Conservation (phyloP, 2,888 invertebrate genomes). For the Caenorhabditis sulstoni region DNA sequence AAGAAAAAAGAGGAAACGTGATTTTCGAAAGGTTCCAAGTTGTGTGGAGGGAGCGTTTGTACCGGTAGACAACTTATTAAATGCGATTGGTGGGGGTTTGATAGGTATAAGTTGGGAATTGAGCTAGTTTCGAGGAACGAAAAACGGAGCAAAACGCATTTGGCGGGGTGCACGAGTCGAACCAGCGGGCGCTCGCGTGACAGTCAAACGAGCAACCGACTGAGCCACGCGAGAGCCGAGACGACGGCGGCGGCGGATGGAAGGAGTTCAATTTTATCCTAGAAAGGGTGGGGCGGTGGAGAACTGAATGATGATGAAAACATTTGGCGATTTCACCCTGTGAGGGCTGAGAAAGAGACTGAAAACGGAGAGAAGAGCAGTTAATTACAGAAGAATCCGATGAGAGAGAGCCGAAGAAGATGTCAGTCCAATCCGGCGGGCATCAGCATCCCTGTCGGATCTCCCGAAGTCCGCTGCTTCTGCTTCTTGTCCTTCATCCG, state of each 20-base stretch:
- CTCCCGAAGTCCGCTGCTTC: slow-evolving; percentile 67
- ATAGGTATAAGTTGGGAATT: slow-evolving; percentile 3
- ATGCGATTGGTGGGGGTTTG: slow-evolving; percentile 14
- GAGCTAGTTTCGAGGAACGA: neutral
- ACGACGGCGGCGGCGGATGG: neutral
- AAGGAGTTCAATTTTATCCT: slow-evolving; percentile 29
- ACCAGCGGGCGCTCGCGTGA: neutral
- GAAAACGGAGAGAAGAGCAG: neutral
- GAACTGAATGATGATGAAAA: neutral
- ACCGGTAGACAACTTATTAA: slow-evolving; percentile 49
- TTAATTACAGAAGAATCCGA: neutral
- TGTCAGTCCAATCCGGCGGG: slow-evolving; percentile 20
- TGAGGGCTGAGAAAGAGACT: neutral
- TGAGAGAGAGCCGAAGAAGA: neutral
- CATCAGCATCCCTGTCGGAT: slow-evolving; percentile 58
- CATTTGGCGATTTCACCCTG: neutral
- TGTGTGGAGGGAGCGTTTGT: neutral
- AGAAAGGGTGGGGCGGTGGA: slow-evolving; percentile 8
- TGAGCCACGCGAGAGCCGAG: neutral
- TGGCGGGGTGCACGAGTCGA: neutral
- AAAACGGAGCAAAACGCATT: slow-evolving; percentile 14
- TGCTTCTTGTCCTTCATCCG: slow-evolving; percentile 80
- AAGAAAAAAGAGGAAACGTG: neutral
- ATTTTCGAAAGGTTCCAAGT: neutral
- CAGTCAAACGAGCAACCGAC: neutral